Evolutionary conservation across 2,888 invertebrate species (phyloP).

Genomic region (Argyresthia goedartella): DNA sequence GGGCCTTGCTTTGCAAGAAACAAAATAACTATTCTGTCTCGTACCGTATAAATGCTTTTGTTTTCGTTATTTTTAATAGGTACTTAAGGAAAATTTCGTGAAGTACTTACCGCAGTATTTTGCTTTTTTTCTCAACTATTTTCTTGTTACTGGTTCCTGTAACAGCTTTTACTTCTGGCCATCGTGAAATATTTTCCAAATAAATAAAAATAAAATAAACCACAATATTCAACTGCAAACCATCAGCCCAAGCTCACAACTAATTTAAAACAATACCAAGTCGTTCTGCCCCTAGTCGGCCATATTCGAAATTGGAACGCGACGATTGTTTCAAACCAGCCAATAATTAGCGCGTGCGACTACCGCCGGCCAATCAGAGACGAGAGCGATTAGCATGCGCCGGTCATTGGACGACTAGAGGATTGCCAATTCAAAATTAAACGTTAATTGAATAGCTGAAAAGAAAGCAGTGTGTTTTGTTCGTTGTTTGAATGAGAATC

Average conservation of each 20-base stretch:
- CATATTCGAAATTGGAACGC: slow-evolving; percentile 1
- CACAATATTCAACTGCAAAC: neutral
- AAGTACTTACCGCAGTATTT: neutral
- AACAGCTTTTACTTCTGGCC: neutral
- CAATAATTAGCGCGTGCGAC: slow-evolving; percentile 45
- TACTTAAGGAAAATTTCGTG: too few species aligned
- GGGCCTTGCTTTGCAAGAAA: too few species aligned
- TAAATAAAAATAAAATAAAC: neutral
- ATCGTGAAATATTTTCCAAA: neutral
- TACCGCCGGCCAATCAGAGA: slow-evolving; percentile 39
- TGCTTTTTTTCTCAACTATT: neutral
- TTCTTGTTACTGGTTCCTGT: neutral
- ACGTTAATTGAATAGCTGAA: slow-evolving; percentile 19
- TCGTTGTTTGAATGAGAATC: too few species aligned
- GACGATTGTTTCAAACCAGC: slow-evolving; percentile 38
- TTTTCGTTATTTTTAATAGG: too few species aligned
- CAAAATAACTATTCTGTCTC: too few species aligned
- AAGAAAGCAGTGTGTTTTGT: too few species aligned
- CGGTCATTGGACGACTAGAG: slow-evolving; percentile 31
- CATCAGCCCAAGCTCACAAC: neutral
- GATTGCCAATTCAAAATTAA: slow-evolving; percentile 31
- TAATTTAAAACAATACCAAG: slow-evolving; percentile 2
- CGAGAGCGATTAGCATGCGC: slow-evolving; percentile 23
- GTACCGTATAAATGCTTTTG: too few species aligned
- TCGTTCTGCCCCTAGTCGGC: slow-evolving; percentile 18